Evolutionary conservation across 2,797 vertebrate species (phyloP), one percentile per base, ranked within the genome.

Genomic region (Leptodactylus fallax): DNA sequence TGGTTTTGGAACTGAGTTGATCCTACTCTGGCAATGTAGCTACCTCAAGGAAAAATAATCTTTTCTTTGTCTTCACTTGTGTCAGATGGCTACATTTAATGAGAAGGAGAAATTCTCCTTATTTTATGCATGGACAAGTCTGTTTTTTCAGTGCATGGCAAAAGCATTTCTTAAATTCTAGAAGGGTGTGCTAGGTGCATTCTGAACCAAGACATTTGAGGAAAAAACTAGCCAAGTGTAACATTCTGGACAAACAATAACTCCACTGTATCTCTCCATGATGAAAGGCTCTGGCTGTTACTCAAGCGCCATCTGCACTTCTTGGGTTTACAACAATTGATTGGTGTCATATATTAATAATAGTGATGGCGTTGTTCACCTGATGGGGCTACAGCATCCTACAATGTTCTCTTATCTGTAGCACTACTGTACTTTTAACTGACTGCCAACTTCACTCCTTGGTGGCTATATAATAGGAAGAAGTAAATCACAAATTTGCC

Each of bases 161-260:
- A 81, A 85, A 56, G 80, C 69, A 88, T 89, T 86, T 85, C 60
- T 86, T 82, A 45, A 65, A 88, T 81, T 85, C 78, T 85, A 79
- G 49, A 85, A 89, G 71, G 27, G 49, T 82, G 69, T 89, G 83
- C 69, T 89, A 88, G 72, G 79, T 88, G 77, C 83, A 55, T 56
- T 65, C 47, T 74, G 23, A 82, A 76, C 79, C 51, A 81, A 89
- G 79, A 78, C 84, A 82, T 78, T 45, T 58, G 9, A 82, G 53
- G 80, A 79, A 78, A 78, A 86, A 86, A 86, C 71, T 86, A 86
- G 65, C 67, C 51, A 82, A 58, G 83, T 86, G 58, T 89, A 82
- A 82, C 16, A 63, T 81, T 85, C 79, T 85, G 67, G 49, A 53
- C 56, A 80, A 85, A 86, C 84, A 89, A 58, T 89, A 79, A 76